Percentiles rank a stretch among this genome's conserved stretches.
phyloP scores from a whole-genome alignment of 2,113 vertebrate species.

The Calypte anna region DNA sequence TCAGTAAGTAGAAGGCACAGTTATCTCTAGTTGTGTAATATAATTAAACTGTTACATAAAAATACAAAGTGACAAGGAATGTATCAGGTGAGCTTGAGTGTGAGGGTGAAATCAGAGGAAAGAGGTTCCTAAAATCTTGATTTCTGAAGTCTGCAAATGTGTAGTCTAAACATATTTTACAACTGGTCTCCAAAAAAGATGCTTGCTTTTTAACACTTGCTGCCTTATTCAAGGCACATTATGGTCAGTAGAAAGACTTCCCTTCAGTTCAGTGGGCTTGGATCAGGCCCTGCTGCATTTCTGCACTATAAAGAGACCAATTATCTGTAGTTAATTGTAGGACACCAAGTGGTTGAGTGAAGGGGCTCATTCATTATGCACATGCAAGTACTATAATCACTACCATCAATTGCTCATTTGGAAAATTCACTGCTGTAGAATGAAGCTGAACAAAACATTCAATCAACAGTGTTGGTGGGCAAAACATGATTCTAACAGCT shows the following conservation, averaged over 20 bases:
- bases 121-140: not conserved
- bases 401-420: not conserved
- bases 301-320: not conserved
- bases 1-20: not conserved
- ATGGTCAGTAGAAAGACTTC: not conserved
- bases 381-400: not conserved
- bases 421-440: not conserved
- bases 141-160: not conserved
- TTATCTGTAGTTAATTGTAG: not conserved
- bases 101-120: not conserved
- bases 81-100: not conserved
- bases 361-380: not conserved
- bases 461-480: not conserved
- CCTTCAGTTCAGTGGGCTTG: not conserved
- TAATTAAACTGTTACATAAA: not conserved
- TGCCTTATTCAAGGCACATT: not conserved
- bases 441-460: not conserved
- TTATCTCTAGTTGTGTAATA: not conserved
- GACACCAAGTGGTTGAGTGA: not conserved
- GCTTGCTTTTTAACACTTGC: not conserved
- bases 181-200: not conserved
- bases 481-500: not conserved
- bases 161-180: not conserved
- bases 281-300: not conserved
- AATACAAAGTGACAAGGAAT: not conserved